These are phyloP conservation scores for Philopotamus ludificatus DNA, from an alignment of 1,140 invertebrate genomes.

Conservation along the genomic window DNA sequence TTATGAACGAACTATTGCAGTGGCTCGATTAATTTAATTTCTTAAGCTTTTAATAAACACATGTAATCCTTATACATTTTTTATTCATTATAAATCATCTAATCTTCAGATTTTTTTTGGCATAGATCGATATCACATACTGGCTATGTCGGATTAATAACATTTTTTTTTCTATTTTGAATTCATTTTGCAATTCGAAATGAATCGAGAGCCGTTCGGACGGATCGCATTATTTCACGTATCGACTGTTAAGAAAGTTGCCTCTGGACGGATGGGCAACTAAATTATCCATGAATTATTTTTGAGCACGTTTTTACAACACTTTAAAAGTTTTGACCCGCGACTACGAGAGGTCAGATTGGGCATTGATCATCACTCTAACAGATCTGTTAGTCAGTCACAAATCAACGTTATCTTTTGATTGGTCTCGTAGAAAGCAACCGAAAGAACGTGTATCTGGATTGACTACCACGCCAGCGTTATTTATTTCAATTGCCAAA, in stretches of 20 bases:
- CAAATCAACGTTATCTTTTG: conserved; percentile 23
- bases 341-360: conserved; percentile 21
- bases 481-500: conserved; percentile 6
- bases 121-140: too few species aligned
- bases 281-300: conserved; percentile 31
- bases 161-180: too few species aligned
- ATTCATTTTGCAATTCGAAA: not conserved
- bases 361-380: conserved; percentile 30
- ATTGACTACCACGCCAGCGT: conserved; percentile 6
- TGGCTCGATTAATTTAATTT: too few species aligned
- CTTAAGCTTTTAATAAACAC: too few species aligned
- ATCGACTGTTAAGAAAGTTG: conserved; percentile 28
- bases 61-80: too few species aligned
- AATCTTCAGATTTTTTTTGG: too few species aligned
- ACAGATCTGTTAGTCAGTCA: conserved; percentile 10
- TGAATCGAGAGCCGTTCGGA: not conserved
- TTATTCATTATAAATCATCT: too few species aligned
- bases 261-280: conserved; percentile 21
- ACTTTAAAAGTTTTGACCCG: conserved; percentile 32
- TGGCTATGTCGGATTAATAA: too few species aligned
- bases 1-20: too few species aligned
- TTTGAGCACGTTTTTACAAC: conserved; percentile 31
- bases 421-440: conserved; percentile 27
- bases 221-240: conserved; percentile 25
- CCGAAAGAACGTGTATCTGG: not conserved